A percentile compares a stretch with the other conserved stretches of the same genome.
Conservation (phyloP, 2,888 invertebrate species). For the Ennomos quercinarius region DNA sequence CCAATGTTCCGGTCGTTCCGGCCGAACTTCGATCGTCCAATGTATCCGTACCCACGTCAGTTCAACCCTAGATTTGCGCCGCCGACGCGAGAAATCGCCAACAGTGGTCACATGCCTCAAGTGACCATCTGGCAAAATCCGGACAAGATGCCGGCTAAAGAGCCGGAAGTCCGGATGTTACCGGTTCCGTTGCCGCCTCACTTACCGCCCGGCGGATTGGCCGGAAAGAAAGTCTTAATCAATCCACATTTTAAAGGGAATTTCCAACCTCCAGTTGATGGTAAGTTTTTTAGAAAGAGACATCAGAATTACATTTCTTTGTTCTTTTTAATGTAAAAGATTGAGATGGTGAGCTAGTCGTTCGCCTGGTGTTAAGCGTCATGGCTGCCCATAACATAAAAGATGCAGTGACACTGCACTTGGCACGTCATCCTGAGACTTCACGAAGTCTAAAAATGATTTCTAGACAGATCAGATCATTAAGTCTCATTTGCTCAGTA, state of each 20-base stretch:
- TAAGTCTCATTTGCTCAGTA: too few relatives aligned
- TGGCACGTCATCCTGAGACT: too few relatives aligned
- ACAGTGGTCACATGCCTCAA: constrained; percentile 63
- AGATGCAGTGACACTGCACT: too few relatives aligned
- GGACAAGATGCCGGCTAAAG: constrained; percentile 44
- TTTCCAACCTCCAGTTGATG: constrained; percentile 83
- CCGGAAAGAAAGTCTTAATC: constrained; percentile 87
- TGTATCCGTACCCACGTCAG: constrained; percentile 55
- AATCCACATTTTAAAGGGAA: constrained; percentile 89
- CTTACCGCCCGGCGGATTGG: constrained; percentile 66
- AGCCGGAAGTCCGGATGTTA: constrained; percentile 75
- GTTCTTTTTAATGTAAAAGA: too few relatives aligned
- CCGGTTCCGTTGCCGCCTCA: constrained; percentile 66
- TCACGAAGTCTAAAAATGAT: too few relatives aligned
- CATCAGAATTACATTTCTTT: too few relatives aligned
- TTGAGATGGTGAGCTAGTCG: too few relatives aligned
- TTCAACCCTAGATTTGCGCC: constrained; percentile 48
- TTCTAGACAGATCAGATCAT: too few relatives aligned
- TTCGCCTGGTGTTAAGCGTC: too few relatives aligned
- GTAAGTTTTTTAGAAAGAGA: constrained; percentile 54
- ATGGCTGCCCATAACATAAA: too few relatives aligned
- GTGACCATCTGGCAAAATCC: constrained; percentile 67
- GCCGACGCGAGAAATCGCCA: constrained; percentile 61
- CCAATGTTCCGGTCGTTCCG: constrained; percentile 40
- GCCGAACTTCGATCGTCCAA: constrained; percentile 59